Conservation (phyloP, 64 coral and sea anemone species). For the Actinia tenebrosa region DNA sequence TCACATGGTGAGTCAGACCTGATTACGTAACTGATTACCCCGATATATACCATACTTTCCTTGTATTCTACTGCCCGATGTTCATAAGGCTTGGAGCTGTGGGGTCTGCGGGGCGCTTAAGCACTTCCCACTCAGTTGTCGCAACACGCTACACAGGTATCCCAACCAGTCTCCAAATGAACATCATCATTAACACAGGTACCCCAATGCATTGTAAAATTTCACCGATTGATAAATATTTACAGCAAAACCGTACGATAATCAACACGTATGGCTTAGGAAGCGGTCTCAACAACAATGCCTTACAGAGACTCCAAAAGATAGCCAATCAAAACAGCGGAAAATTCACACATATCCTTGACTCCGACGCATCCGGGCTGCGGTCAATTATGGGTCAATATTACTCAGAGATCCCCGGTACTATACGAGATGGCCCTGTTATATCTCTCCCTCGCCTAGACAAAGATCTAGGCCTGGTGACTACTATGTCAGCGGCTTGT, state of each 20-base stretch:
- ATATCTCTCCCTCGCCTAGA: background rate
- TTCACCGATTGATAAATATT: background rate
- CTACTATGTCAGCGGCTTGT: background rate
- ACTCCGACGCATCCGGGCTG: slow-evolving; percentile 2
- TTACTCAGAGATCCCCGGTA: background rate
- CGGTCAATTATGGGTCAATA: slow-evolving; percentile 1
- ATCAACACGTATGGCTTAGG: slow-evolving; percentile 18
- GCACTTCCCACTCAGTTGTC: no score
- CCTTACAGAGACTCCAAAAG: background rate
- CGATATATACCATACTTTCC: background rate
- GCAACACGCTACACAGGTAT: no score
- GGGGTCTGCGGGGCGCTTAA: no score
- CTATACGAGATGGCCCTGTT: background rate
- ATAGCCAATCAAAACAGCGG: slow-evolving; percentile 7
- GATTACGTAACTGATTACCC: background rate
- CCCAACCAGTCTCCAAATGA: no score
- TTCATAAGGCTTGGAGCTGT: no score
- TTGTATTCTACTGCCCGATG: no score
- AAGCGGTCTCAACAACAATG: background rate
- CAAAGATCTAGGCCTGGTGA: slow-evolving; percentile 12
- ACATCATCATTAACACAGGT: no score
- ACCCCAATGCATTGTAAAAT: no score
- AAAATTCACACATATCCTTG: background rate
- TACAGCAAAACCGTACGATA: background rate
- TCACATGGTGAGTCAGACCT: background rate